Evolutionary conservation across 2,113 vertebrate genomes (phyloP).

Genomic region (Mohoua ochrocephala): DNA sequence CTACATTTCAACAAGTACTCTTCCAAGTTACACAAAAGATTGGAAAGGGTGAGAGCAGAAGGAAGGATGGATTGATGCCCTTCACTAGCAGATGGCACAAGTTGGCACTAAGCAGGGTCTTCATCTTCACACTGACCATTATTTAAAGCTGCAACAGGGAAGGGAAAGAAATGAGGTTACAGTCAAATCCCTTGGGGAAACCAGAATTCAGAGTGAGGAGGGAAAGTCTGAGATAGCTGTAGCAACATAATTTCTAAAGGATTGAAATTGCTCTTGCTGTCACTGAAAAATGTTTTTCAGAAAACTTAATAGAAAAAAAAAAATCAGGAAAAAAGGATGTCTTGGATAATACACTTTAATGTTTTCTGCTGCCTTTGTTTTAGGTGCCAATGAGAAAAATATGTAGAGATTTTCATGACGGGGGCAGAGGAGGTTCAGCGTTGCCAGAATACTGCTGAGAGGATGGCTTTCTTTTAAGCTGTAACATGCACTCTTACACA

Average conservation of each 20-base stretch:
- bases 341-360: not conserved
- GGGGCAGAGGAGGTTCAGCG: not conserved
- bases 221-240: not conserved
- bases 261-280: not conserved
- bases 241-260: not conserved
- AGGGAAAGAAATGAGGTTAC: not conserved
- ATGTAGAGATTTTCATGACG: not conserved
- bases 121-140: not conserved
- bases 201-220: not conserved
- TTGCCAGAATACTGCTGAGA: not conserved
- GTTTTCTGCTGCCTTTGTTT: not conserved
- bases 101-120: not conserved
- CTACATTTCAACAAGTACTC: not conserved
- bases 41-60: not conserved
- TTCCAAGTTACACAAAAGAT: not conserved
- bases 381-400: not conserved
- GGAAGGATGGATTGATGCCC: not conserved
- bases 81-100: not conserved
- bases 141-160: not conserved
- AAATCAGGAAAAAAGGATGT: not conserved
- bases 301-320: not conserved
- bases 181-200: not conserved
- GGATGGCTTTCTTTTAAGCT: not conserved
- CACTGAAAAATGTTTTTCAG: not conserved
- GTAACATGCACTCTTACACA: rapidly evolving